Conservation (phyloP, 2,113 vertebrate genomes). For the Notothenia coriiceps region DNA sequence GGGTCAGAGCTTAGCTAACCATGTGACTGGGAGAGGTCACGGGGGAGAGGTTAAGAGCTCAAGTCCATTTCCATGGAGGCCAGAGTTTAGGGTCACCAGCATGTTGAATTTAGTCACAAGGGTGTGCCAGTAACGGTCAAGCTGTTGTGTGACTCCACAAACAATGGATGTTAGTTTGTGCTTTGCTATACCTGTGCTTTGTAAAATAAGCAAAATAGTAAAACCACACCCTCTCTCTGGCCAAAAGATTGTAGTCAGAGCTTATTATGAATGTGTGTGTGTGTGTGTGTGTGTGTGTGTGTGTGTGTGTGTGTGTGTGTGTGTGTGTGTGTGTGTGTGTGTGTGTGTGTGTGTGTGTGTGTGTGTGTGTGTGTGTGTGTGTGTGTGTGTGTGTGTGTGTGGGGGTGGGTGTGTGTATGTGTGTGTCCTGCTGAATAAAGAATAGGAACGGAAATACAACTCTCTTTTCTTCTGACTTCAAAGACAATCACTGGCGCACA, state of each 20-base stretch:
- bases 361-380: constrained; percentile 40
- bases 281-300: constrained; percentile 40
- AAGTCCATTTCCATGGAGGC: constrained; percentile 79
- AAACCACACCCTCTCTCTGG: constrained; percentile 8
- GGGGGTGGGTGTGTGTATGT: neutral
- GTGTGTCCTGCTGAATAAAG: constrained; percentile 61
- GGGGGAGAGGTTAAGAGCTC: constrained; percentile 67
- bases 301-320: constrained; percentile 30
- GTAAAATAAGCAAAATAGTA: constrained; percentile 10
- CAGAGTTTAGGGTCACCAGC: constrained; percentile 39
- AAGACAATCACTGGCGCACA: constrained; percentile 52
- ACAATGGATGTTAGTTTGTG: neutral
- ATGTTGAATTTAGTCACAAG: constrained; percentile 38
- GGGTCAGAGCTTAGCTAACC: constrained; percentile 68
- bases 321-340: constrained; percentile 38
- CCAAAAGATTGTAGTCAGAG: constrained; percentile 17
- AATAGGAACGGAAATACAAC: constrained; percentile 43
- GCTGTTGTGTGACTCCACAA: constrained; percentile 34
- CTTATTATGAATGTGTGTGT: constrained; percentile 51
- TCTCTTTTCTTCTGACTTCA: constrained; percentile 67
- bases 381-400: constrained; percentile 25
- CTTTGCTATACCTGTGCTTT: neutral
- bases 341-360: constrained; percentile 36
- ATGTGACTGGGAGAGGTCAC: constrained; percentile 70
- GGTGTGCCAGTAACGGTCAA: constrained; percentile 33